Evolutionary conservation across 2,797 vertebrate genomes (phyloP).

Genomic region (Lutjanus argentimaculatus): DNA sequence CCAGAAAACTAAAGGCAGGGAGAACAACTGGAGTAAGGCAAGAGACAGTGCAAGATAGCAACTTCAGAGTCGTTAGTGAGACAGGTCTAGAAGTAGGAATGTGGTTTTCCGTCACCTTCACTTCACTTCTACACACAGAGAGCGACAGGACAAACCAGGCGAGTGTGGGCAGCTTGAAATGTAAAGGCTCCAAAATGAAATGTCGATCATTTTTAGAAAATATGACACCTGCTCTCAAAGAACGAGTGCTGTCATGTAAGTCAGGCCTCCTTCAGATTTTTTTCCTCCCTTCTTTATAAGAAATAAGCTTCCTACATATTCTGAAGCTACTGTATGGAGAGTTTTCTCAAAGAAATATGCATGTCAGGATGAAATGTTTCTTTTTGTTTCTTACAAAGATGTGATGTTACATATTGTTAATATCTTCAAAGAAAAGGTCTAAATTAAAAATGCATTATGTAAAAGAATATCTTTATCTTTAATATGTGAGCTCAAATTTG

Average conservation of each 20-base stretch:
- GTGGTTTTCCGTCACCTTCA: conserved; percentile 50
- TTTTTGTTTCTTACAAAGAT: not conserved
- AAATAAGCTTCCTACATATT: not conserved
- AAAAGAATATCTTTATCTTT: not conserved
- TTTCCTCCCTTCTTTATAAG: not conserved
- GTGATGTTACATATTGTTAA: too few relatives aligned
- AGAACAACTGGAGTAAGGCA: conserved; percentile 20
- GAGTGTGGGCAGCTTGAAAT: conserved; percentile 28
- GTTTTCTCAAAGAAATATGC: not conserved
- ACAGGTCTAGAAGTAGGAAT: conserved; percentile 37
- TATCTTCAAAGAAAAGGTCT: not conserved
- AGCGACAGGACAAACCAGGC: conserved; percentile 6
- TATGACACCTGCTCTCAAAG: conserved; percentile 15
- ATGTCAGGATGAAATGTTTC: not conserved
- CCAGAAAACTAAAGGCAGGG: conserved; percentile 43
- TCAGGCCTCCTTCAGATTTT: conserved; percentile 9
- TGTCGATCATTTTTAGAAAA: conserved; percentile 55
- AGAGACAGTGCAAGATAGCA: conserved; percentile 24
- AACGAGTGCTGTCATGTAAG: conserved; percentile 14
- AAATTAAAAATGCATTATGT: not conserved
- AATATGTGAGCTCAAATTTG: not conserved
- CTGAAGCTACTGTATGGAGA: not conserved
- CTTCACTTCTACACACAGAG: conserved; percentile 35
- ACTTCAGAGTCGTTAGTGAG: conserved; percentile 43
- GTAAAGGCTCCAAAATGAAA: conserved; percentile 55